Base-by-base conservation (phyloP, 2,888 invertebrate genomes). In the Desoria tigrina region DNA sequence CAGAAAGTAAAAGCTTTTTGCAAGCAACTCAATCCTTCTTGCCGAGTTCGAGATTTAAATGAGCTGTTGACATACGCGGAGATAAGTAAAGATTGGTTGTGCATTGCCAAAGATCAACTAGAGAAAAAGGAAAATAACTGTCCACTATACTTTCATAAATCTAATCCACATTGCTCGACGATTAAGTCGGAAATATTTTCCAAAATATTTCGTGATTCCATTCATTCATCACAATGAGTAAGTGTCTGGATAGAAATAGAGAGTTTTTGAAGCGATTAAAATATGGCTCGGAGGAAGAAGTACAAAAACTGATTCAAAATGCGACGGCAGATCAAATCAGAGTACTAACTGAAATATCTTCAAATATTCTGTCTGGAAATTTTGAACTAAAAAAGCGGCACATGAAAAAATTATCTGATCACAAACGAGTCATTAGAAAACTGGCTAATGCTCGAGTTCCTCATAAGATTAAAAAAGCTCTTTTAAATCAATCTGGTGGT, bases 251-350 rank as follows among this genome's bases (percentile, higher is more conserved):
- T 9, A 42, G 59, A 16, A 63, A 67, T 55, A 18, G 27, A 24
- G 23, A 37, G 1, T 69, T 69, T 21, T 45, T 45, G n/a, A 45
- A 45, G n/a, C 16, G 21, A 3, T 21, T 45, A 18, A 16, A 45
- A 6, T 11, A 45, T 18, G 28, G 28, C 65, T 32, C 18, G 26
- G 2, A 7, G 14, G n/a, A 24, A 21, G 11, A 42, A 37, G n/a
- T 28, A 32, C 27, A 45, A 37, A 7, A 32, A 4, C 7, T 66
- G 23, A 59, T 69, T 4, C 21, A 53, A 21, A 49, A 21, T 0
- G 70, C 70, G 1, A 59, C 45, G 1, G 14, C 9, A 0, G 65
- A 65, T 27, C 62, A 70, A 26, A 53, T 70, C 1, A 28, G 49
- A n/a, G 62, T 65, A n/a, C 6, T 66, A 18, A 18, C 27, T 4